A percentile compares a stretch with the other conserved stretches of the same genome.
Conservation (phyloP, 2,113 vertebrate genomes). For the Echinops telfairi region DNA sequence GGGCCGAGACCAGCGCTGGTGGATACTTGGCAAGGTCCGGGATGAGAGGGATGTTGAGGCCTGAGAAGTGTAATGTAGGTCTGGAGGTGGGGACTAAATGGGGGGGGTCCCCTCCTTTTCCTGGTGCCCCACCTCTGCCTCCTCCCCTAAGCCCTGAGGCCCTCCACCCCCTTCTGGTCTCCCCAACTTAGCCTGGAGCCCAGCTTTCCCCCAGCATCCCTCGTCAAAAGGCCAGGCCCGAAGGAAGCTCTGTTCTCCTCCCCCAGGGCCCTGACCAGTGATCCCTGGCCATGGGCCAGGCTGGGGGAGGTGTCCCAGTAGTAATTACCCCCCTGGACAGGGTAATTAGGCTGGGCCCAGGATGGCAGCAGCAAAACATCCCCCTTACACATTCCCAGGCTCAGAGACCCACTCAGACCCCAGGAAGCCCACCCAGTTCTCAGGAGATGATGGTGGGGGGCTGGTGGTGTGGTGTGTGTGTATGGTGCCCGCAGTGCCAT, state of each 20-base stretch:
- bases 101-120: not conserved
- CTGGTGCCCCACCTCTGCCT: not conserved
- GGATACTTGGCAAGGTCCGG: not conserved
- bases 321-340: constrained; percentile 80
- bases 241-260: constrained; percentile 8
- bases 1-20: not conserved
- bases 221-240: constrained; percentile 37
- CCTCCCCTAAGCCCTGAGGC: not conserved
- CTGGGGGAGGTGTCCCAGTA: constrained; percentile 73
- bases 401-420: constrained; percentile 11
- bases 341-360: constrained; percentile 77
- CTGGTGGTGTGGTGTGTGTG: not conserved
- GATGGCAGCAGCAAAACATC: constrained; percentile 77
- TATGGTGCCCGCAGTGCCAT: no score
- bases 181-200: not conserved
- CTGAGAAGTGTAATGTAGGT: not conserved
- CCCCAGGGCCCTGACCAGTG: constrained; percentile 4
- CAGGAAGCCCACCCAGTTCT: not conserved
- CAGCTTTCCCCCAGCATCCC: not conserved
- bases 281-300: constrained; percentile 29
- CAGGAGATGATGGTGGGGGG: not conserved
- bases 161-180: not conserved
- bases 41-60: not conserved
- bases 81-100: not conserved
- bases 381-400: constrained; percentile 47